Evolutionary conservation across 2,888 invertebrate genomes (phyloP).

Genomic region (Chouioia cunea): DNA sequence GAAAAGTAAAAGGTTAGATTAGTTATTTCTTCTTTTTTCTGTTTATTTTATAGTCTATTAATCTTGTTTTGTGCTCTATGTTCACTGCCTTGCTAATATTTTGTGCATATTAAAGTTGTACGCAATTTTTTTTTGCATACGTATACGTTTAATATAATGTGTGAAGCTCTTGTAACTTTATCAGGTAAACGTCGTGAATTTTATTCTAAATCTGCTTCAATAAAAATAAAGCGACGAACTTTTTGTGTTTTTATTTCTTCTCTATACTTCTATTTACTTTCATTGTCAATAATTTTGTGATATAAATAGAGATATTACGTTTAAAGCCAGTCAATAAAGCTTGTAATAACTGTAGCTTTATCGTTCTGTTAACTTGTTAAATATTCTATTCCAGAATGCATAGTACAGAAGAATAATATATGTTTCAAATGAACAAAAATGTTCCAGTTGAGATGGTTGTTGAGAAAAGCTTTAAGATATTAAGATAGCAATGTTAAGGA

Average conservation of each 20-base stretch:
- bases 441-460: slow-evolving; percentile 24
- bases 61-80: slow-evolving; percentile 14
- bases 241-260: too few relatives aligned
- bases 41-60: slow-evolving; percentile 8
- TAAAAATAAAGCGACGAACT: too few relatives aligned
- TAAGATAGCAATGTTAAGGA: slow-evolving; percentile 25
- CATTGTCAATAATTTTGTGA: too few relatives aligned
- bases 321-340: too few relatives aligned
- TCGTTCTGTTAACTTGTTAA: background rate
- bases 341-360: too few relatives aligned
- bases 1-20: slow-evolving; percentile 42
- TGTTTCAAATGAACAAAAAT: too few relatives aligned
- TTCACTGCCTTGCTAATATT: background rate
- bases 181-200: background rate
- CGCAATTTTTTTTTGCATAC: background rate
- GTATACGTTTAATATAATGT: background rate
- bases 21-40: background rate
- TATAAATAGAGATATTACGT: too few relatives aligned
- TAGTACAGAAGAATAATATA: too few relatives aligned
- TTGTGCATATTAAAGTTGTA: background rate
- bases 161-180: background rate
- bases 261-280: too few relatives aligned
- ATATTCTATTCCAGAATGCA: too few relatives aligned
- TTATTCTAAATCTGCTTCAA: background rate
- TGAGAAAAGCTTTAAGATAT: background rate